Base-by-base conservation (phyloP, 2,797 vertebrate species). In the Pseudomugil tenellus region DNA sequence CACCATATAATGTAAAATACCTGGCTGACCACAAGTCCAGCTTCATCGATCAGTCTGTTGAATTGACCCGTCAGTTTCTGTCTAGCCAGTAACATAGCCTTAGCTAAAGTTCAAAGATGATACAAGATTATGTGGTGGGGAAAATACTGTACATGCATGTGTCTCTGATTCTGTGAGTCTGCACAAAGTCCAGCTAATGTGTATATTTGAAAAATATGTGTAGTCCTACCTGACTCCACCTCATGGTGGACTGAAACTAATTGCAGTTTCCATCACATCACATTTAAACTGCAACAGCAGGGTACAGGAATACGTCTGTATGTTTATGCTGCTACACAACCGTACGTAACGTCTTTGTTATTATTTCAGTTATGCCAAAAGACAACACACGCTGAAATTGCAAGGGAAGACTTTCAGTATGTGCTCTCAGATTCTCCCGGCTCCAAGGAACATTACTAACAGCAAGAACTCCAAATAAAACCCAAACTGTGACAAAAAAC, bases 401-500 rank as follows among this genome's bases (percentile, higher is more conserved):
- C 6, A 6, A 6, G 17, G 10, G 2, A 13, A n/a, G 1, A 51
- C 67, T 60, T 59, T 2, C 67, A 29, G 71, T 39, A 65, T 66
- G 28, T 55, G 51, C n/a, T 70, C 43, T 16, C 31, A 4, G 39
- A 34, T 62, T 55, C 10, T 54, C 32, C 48, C 35, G 23, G 21
- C 56, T 70, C 4, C 0, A 14, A 10, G 16, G 54, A 37, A n/a
- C 37, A 58, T 70, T 39, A 79, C 73, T 70, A 58, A 56, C 23
- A 17, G 62, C 68, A 72, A 37, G 34, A 65, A 61, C 16, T 70
- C n/a, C 43, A 63, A 75, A 74, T 67, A 67, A 67, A 71, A 79
- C 21, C 51, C 70, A 37, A 70, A 52, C 51, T 61, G 56, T 63
- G 65, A 55, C 70, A 72, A 64, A 78, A 64, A 48, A 46, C 43